phyloP scores from a whole-genome alignment of 2,888 invertebrate species.

The Isoperla grammatica region DNA sequence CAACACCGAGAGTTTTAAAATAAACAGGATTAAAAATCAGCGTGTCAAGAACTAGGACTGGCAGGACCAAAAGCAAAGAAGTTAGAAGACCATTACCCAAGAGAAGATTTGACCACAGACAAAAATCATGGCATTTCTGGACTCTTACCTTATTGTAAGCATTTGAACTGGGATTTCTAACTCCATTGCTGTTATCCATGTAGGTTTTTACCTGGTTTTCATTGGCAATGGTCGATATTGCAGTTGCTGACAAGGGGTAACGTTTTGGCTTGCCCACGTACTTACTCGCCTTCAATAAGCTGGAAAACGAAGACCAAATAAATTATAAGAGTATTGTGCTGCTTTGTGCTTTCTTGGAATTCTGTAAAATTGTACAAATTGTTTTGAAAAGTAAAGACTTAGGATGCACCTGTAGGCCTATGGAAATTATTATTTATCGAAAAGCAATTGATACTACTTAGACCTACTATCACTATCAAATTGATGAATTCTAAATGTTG shows the following conservation, averaged over 20 bases:
- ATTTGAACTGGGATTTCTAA: constrained; percentile 70
- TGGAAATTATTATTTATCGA: too few relatives aligned
- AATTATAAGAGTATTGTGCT: too few relatives aligned
- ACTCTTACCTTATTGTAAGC: constrained; percentile 87
- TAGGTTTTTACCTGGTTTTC: constrained; percentile 93
- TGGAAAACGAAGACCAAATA: constrained; percentile 40
- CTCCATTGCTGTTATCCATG: constrained; percentile 84
- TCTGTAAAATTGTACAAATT: constrained; percentile 1
- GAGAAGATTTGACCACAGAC: background rate
- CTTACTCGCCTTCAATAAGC: constrained; percentile 61
- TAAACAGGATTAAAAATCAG: too few relatives aligned
- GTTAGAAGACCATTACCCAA: constrained; percentile 1
- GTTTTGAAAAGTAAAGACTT: too few relatives aligned
- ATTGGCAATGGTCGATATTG: constrained; percentile 55
- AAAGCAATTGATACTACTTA: too few relatives aligned
- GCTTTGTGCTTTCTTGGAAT: too few relatives aligned
- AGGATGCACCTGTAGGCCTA: too few relatives aligned
- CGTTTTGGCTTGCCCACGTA: constrained; percentile 56
- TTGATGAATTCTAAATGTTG: too few relatives aligned
- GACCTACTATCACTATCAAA: too few relatives aligned
- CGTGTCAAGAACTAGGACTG: too few relatives aligned
- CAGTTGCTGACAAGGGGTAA: constrained; percentile 43
- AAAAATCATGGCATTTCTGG: constrained; percentile 19
- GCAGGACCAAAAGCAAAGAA: too few relatives aligned
- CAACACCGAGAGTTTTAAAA: too few relatives aligned